Conservation (phyloP, 2,797 vertebrate species). For the Dryobates pubescens region DNA sequence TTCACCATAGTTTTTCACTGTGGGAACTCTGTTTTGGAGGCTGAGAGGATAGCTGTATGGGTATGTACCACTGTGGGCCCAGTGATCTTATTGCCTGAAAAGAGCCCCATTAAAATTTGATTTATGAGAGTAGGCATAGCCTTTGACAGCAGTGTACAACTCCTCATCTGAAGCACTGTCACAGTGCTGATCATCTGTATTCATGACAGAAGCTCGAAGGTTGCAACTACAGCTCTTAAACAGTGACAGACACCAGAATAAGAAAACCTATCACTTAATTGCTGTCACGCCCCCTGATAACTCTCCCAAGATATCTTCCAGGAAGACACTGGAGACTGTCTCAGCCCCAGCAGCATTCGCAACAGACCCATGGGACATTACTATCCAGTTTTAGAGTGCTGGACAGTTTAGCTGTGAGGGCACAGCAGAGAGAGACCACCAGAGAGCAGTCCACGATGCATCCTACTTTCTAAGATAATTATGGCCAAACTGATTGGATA, state of each 20-base stretch:
- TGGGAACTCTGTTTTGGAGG: background rate
- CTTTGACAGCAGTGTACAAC: background rate
- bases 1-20: background rate
- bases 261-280: background rate
- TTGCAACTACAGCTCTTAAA: background rate
- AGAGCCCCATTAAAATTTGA: fast-evolving
- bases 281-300: background rate
- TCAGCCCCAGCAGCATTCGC: background rate
- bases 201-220: background rate
- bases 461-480: background rate
- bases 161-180: background rate
- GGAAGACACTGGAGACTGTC: background rate
- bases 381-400: background rate
- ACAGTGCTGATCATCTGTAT: background rate
- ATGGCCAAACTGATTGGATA: background rate
- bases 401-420: background rate
- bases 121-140: background rate
- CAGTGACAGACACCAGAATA: background rate
- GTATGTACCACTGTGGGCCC: background rate
- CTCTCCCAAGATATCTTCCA: background rate
- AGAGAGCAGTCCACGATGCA: background rate
- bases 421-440: background rate
- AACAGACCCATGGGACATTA: background rate
- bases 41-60: background rate
- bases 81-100: background rate